phyloP scores from a whole-genome alignment of 2,888 invertebrate genomes.

The Formica aserva region DNA sequence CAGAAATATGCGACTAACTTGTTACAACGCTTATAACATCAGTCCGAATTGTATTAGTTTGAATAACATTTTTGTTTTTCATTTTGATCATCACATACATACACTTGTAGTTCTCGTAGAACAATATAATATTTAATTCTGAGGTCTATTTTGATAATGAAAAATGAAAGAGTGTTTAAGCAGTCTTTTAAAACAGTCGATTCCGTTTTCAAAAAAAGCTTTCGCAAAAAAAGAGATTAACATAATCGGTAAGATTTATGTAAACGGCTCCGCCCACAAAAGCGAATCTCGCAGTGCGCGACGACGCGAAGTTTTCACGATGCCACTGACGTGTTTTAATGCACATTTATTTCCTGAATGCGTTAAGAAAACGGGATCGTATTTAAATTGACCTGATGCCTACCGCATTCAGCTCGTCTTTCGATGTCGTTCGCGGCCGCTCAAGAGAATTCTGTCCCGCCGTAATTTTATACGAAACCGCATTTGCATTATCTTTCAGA shows the following conservation, averaged over 20 bases:
- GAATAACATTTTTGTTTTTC: background rate
- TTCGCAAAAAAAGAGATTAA: conserved; percentile 18
- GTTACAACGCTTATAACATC: conserved; percentile 28
- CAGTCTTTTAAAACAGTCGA: background rate
- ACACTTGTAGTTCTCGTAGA: background rate
- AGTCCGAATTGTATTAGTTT: background rate
- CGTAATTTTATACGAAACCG: conserved; percentile 53
- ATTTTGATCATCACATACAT: background rate
- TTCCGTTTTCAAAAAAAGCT: background rate
- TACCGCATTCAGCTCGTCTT: background rate
- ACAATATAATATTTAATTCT: background rate
- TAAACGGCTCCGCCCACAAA: conserved; percentile 29
- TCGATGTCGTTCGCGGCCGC: conserved; percentile 46
- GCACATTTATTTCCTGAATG: conserved; percentile 51
- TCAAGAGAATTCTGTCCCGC: conserved; percentile 39
- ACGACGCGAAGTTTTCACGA: conserved; percentile 22
- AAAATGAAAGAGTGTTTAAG: background rate
- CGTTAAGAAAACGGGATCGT: conserved; percentile 61
- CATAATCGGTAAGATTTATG: conserved; percentile 46
- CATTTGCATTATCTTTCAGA: conserved; percentile 60
- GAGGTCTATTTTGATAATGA: background rate
- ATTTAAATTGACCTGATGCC: conserved; percentile 63
- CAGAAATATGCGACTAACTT: conserved; percentile 20
- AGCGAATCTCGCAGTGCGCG: conserved; percentile 19
- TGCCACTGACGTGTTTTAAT: conserved; percentile 32